Base-by-base conservation (phyloP, 2,888 invertebrate species). In the Notodonta dromedarius region DNA sequence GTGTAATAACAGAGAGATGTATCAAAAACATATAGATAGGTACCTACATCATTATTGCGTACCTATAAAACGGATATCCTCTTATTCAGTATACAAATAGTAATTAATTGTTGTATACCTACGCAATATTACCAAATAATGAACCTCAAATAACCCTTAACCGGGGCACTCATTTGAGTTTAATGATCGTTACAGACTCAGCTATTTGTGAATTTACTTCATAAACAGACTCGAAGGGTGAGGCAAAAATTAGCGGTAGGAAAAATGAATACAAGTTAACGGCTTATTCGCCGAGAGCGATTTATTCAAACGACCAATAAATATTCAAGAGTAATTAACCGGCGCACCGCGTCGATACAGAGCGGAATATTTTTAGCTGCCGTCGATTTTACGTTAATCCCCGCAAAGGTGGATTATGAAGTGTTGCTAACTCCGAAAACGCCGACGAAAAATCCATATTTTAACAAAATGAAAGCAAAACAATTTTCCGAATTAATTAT, bases 261-360 rank as follows among this genome's bases (percentile, higher is more conserved):
- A 85, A 87, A 87, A 88, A 88, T 84, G 84, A 84, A 86, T 55
- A 84, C 85, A 87, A 88, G 88, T 85, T 86, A 88, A 86, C 86
- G 88, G 88, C 86, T 88, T 88, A 88, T 85, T 80, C 84, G 83
- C 88, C 83, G 83, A 83, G 74, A 77, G 87, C 89, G 89, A 89
- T 90, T 90, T 91, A 91, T 91, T 91, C 91, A 90, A 91, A 91
- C 89, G 91, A 91, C 90, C 90, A 90, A 91, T 92, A 91, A 91
- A 92, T 92, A 92, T 92, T 91, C 92, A 92, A 86, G 84, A 91
- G 91, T 91, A 91, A 91, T 91, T 91, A 91, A 89, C 89, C 87
- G 78, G 82, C 80, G 82, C 83, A 80, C 82, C 77, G 78, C 85
- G 81, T 84, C 90, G 86, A 89, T 88, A 85, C 81, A 77, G 79